Evolutionary conservation across 2,888 invertebrate genomes (phyloP).

Genomic region (Chloroclysta siterata): DNA sequence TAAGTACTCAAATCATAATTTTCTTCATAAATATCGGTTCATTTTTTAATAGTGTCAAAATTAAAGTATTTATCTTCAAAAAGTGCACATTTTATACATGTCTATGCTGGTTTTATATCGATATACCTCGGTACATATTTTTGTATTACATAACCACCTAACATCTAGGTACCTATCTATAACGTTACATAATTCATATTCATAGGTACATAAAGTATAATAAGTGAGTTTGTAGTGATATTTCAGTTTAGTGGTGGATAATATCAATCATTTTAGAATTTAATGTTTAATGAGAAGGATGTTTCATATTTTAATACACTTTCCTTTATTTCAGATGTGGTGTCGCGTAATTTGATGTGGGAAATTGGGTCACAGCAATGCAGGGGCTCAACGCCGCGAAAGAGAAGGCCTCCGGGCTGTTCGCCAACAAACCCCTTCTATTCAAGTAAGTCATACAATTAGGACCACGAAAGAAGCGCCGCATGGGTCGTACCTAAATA

Average conservation of each 20-base stretch:
- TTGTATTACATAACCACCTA: slow-evolving; percentile 38
- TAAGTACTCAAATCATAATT: slow-evolving; percentile 55
- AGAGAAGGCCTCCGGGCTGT: slow-evolving; percentile 80
- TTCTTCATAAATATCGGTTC: slow-evolving; percentile 14
- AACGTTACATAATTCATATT: slow-evolving; percentile 14
- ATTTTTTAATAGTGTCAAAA: background rate
- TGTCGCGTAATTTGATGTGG: slow-evolving; percentile 69
- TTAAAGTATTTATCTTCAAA: background rate
- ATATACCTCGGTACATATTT: slow-evolving; percentile 21
- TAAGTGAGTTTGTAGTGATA: background rate
- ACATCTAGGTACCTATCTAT: slow-evolving; percentile 27
- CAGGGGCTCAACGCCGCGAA: slow-evolving; percentile 82
- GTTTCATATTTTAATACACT: slow-evolving; percentile 11
- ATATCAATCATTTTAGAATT: background rate
- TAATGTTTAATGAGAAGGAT: background rate
- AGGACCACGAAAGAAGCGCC: no score
- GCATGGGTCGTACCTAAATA: no score
- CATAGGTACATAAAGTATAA: no score
- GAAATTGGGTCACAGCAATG: slow-evolving; percentile 66
- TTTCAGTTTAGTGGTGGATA: background rate
- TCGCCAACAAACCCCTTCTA: slow-evolving; percentile 77
- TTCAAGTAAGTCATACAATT: slow-evolving; percentile 71
- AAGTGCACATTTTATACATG: background rate
- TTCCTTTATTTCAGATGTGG: slow-evolving; percentile 38
- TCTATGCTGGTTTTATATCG: background rate